These are phyloP conservation scores for Buteo buteo DNA, from an alignment of 2,113 vertebrate species.

Conservation along the genomic window DNA sequence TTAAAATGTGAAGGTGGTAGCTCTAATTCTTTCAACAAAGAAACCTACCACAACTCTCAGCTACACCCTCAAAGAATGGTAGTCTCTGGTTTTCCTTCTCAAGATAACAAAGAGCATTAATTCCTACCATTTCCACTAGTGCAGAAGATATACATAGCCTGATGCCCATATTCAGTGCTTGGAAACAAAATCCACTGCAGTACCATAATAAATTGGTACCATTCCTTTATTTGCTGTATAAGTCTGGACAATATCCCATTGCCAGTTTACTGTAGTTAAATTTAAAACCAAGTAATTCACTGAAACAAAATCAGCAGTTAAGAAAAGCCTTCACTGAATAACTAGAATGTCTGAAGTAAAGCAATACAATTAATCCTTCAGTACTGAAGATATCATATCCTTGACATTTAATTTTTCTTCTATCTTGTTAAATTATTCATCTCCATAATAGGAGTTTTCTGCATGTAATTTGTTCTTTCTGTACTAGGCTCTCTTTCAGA, in stretches of 20 bases:
- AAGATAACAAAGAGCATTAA: background rate
- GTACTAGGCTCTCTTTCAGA: background rate
- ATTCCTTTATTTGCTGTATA: background rate
- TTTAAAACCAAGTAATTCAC: background rate
- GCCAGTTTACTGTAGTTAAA: background rate
- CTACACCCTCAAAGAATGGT: background rate
- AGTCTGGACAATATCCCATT: background rate
- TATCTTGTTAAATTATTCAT: conserved; percentile 16
- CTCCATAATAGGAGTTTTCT: conserved; percentile 42
- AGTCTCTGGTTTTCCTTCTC: background rate
- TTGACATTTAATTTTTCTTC: background rate
- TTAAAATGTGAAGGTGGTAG: background rate
- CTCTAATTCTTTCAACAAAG: background rate
- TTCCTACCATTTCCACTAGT: background rate
- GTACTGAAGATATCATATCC: background rate
- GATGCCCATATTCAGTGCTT: background rate
- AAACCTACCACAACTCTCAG: background rate
- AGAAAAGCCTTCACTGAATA: background rate
- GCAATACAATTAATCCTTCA: conserved; percentile 12
- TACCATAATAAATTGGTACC: background rate
- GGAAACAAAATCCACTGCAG: background rate
- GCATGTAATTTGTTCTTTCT: background rate
- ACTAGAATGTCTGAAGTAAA: background rate
- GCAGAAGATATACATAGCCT: background rate
- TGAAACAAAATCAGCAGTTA: background rate